Conservation (phyloP, 2,888 invertebrate genomes). For the Agrenia bidenticulata region DNA sequence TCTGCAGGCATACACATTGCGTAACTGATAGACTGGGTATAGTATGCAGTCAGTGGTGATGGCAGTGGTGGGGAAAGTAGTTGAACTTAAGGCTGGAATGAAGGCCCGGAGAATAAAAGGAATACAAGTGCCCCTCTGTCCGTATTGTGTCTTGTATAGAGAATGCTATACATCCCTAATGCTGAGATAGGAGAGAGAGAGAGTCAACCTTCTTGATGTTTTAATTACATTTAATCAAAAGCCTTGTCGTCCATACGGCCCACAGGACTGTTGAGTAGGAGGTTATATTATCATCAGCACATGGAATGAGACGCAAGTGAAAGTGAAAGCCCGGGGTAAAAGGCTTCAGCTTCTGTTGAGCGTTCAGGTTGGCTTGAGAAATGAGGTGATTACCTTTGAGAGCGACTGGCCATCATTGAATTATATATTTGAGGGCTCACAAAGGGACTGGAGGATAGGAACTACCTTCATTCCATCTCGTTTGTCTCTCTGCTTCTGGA, state of each 20-base stretch:
- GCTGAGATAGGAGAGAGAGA: constrained; percentile 9
- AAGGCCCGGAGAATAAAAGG: background rate
- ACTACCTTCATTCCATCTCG: too few species aligned
- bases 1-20: too few species aligned
- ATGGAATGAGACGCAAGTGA: background rate
- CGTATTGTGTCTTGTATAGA: background rate
- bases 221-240: constrained; percentile 29
- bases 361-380: background rate
- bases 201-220: constrained; percentile 19
- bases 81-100: background rate
- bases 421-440: too few species aligned
- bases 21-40: too few species aligned
- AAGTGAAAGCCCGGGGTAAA: background rate
- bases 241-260: constrained; percentile 11
- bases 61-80: background rate
- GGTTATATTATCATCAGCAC: background rate
- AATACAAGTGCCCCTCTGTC: background rate
- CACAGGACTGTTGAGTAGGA: background rate
- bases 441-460: too few species aligned
- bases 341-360: background rate
- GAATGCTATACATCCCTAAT: background rate
- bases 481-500: background rate
- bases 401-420: background rate
- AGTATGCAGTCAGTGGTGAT: background rate
- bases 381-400: constrained; percentile 1